These are phyloP conservation scores for Heliconius nattereri DNA, from an alignment of 1,140 invertebrate genomes.

Conservation along the genomic window DNA sequence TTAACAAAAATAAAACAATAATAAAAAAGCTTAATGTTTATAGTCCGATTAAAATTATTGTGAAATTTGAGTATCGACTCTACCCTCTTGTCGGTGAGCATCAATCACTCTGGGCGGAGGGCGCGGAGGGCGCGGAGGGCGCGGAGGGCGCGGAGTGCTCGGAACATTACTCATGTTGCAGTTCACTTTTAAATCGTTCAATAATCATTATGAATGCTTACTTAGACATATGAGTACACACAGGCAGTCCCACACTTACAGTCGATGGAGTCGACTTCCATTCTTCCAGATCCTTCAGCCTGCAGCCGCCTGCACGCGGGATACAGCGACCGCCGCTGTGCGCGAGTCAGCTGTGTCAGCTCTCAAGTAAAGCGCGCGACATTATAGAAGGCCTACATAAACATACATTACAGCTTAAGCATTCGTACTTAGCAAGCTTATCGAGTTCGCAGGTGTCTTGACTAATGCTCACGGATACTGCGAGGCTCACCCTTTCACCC, in stretches of 20 bases:
- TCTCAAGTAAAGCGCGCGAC: background rate
- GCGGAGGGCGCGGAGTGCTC: background rate
- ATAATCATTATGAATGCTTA: background rate
- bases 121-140: background rate
- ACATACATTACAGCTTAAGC: slow-evolving; percentile 3
- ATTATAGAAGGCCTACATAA: background rate
- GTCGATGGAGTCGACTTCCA: too few relatives aligned
- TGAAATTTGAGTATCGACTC: background rate
- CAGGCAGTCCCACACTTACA: too few relatives aligned
- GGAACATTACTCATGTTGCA: background rate
- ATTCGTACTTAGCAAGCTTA: slow-evolving; percentile 19
- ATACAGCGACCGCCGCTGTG: too few relatives aligned
- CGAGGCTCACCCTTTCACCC: slow-evolving; percentile 14
- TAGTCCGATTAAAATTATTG: background rate
- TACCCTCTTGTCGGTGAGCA: background rate
- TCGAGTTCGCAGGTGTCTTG: slow-evolving; percentile 19
- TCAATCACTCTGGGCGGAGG: background rate
- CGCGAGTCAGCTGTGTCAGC: background rate
- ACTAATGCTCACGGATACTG: slow-evolving; percentile 15
- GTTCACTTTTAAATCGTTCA: background rate
- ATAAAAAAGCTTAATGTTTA: background rate
- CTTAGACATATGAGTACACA: background rate
- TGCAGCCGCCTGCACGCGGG: too few relatives aligned
- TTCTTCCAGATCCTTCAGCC: too few relatives aligned
- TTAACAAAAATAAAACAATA: background rate